phyloP scores from a whole-genome alignment of 2,888 invertebrate genomes.

The Sphaeridia pumilis region DNA sequence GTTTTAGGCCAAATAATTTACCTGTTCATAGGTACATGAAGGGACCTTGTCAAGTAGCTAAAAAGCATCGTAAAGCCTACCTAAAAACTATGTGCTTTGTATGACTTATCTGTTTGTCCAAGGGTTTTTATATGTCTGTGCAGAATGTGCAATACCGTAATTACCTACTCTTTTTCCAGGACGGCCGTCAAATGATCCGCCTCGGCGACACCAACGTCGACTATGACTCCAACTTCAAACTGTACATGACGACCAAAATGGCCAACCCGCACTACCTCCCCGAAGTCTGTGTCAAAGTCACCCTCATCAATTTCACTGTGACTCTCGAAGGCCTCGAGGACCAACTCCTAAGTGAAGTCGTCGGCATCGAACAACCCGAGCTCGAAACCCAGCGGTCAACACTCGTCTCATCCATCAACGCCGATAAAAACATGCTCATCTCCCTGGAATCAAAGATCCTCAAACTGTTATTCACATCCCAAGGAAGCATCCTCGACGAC shows the following conservation, averaged over 20 bases:
- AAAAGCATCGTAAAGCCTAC: no score
- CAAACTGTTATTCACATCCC: slow-evolving; percentile 63
- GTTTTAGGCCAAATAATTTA: no score
- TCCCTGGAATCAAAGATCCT: slow-evolving; percentile 83
- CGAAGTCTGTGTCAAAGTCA: slow-evolving; percentile 84
- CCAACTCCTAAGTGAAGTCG: slow-evolving; percentile 77
- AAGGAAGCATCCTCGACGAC: slow-evolving; percentile 85
- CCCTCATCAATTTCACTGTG: slow-evolving; percentile 84
- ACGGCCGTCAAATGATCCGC: slow-evolving; percentile 67
- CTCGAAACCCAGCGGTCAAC: slow-evolving; percentile 70
- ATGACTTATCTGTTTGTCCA: no score
- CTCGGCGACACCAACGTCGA: slow-evolving; percentile 82
- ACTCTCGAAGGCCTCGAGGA: slow-evolving; percentile 82
- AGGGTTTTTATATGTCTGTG: no score
- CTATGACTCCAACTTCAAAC: slow-evolving; percentile 69
- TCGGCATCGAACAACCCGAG: slow-evolving; percentile 80
- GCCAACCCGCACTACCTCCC: slow-evolving; percentile 89
- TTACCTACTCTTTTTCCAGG: no score
- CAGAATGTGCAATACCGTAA: no score
- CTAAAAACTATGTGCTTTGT: no score
- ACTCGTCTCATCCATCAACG: slow-evolving; percentile 69
- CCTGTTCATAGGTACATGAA: no score
- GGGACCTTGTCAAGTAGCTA: no score
- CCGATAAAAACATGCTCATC: slow-evolving; percentile 70
- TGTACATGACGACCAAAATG: slow-evolving; percentile 83